Evolutionary conservation across 2,797 vertebrate genomes (phyloP).

Genomic region (Enteromius radiatus): DNA sequence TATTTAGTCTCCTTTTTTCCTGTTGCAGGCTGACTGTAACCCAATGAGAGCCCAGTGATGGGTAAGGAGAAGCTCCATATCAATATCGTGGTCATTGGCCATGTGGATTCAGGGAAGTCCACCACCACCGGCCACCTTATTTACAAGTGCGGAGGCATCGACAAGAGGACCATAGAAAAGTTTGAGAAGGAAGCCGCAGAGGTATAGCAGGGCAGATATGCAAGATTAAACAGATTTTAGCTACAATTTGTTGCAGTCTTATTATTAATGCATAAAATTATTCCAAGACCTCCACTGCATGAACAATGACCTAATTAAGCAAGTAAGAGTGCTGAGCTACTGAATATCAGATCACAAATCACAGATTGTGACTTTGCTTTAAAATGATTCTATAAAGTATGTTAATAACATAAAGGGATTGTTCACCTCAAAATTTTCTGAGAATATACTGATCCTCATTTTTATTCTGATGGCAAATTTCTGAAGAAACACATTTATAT

Average conservation of each 20-base stretch:
- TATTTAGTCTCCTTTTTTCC: slow-evolving; percentile 29
- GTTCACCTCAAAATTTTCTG: background rate
- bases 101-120: slow-evolving; percentile 97
- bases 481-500: background rate
- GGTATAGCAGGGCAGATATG: slow-evolving; percentile 69
- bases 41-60: slow-evolving; percentile 73
- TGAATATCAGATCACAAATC: background rate
- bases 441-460: background rate
- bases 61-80: slow-evolving; percentile 98
- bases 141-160: slow-evolving; percentile 28
- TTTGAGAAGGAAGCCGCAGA: slow-evolving; percentile 80
- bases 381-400: background rate
- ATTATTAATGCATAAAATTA: slow-evolving; percentile 15
- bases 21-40: slow-evolving; percentile 45
- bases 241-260: background rate
- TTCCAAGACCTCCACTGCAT: background rate
- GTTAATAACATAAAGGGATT: background rate
- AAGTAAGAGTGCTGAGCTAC: background rate
- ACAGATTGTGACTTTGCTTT: background rate
- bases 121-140: slow-evolving; percentile 96
- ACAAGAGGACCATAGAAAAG: slow-evolving; percentile 29
- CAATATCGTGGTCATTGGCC: slow-evolving; percentile 97
- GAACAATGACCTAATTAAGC: background rate
- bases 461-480: background rate
- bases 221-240: background rate